A percentile compares a stretch with the other conserved stretches of the same genome.
phyloP scores from a whole-genome alignment of 2,797 vertebrate species.

The Crocodylus rhombifer region DNA sequence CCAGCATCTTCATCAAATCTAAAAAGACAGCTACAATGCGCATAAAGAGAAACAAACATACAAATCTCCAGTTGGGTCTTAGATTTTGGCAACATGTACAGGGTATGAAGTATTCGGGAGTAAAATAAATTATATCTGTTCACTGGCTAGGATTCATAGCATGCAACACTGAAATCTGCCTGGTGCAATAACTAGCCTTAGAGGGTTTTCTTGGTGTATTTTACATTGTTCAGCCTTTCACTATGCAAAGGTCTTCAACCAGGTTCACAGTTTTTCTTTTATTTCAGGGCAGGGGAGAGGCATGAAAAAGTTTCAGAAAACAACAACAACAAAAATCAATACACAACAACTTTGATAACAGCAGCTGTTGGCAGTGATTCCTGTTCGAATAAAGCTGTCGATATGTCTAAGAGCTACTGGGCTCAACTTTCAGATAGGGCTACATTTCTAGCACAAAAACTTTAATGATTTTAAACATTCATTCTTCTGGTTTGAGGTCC shows the following conservation, averaged over 20 bases:
- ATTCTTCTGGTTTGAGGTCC: slow-evolving; percentile 20
- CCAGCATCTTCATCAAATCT: not conserved
- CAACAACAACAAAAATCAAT: slow-evolving; percentile 49
- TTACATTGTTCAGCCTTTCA: slow-evolving; percentile 28
- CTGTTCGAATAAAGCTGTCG: slow-evolving; percentile 72
- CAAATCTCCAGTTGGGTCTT: not conserved
- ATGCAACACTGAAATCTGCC: not conserved
- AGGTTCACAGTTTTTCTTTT: slow-evolving; percentile 35
- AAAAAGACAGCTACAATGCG: not conserved
- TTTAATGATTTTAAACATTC: slow-evolving; percentile 47
- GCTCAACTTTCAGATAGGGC: slow-evolving; percentile 33
- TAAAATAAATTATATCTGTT: slow-evolving; percentile 16
- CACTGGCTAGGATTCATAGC: slow-evolving; percentile 28
- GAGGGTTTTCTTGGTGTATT: slow-evolving; percentile 28
- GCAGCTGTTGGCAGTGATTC: slow-evolving; percentile 25
- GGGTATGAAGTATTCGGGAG: not conserved
- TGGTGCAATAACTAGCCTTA: slow-evolving; percentile 35
- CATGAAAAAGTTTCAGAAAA: slow-evolving; percentile 47
- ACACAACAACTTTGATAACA: slow-evolving; percentile 55
- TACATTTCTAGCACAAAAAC: slow-evolving; percentile 50
- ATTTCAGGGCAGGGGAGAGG: not conserved
- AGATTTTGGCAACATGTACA: slow-evolving; percentile 41
- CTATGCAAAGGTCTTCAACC: slow-evolving; percentile 58
- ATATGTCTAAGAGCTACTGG: slow-evolving; percentile 51
- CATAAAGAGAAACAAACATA: not conserved